Base-by-base conservation (phyloP, 23 tunicate species). In the Diplosoma virens region DNA sequence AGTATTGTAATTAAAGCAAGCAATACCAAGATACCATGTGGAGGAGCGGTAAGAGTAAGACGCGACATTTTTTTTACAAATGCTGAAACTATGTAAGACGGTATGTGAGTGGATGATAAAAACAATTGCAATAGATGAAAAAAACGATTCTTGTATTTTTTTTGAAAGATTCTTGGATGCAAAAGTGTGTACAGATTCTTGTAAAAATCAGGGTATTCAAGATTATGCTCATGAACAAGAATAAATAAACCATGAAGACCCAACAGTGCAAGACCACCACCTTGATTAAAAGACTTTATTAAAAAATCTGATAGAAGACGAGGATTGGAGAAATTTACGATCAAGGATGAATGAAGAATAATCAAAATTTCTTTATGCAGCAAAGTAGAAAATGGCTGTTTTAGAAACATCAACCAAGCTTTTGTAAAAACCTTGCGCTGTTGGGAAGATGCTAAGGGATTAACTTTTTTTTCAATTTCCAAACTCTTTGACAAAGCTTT, bases 101-200 rank as follows among this genome's bases (percentile, higher is more conserved):
- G 92, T 7, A 92, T 53, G 60, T 92, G 87, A 23, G 92, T 84
- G 30, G 97, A 85, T 3, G 87, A 84, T 25, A 92, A 61, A 61
- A 85, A 84, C 14, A 85, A 18, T 36, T 92, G 53, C 56, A 92
- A 31, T 17, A 85, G 87, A 41, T 80, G 47, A 56, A 92, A 92
- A 63, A 85, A 92, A 7, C 97, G 76, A 32, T 80, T 50, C 61
- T 76, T 79, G 66, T 92, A 92, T 33, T 71, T 76, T 33, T 76
- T 84, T 1, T 84, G 82, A 81, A 92, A 92, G 14, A 92, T 80
- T 69, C 97, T 67, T 29, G 97, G 97, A 59, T 92, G 97, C 23
- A 92, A 66, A 80, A 81, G 60, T n/a, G 75, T 58, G 47, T 92
- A 92, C 0, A 92, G 79, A 50, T 81, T 89, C 21, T 41, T 76